A percentile compares a stretch with the other conserved stretches of the same genome.
Conservation (phyloP, 2,113 vertebrate species). For the Archocentrus centrarchus region DNA sequence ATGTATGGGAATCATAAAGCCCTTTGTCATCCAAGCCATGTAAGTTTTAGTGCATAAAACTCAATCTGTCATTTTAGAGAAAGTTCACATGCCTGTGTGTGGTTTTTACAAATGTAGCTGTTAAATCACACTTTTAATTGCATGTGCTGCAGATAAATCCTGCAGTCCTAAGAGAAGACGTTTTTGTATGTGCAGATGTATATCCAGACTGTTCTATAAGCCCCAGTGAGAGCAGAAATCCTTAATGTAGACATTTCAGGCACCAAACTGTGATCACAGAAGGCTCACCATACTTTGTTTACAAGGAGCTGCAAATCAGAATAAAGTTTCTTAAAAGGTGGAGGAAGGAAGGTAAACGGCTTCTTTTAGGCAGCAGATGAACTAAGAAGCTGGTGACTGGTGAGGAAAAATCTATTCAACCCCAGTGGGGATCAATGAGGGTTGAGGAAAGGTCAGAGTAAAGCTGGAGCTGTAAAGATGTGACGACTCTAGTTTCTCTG, state of each 20-base stretch:
- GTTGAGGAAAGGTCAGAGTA: neutral
- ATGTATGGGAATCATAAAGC: constrained; percentile 44
- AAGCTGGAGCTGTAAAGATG: neutral
- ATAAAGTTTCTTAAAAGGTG: neutral
- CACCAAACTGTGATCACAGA: neutral
- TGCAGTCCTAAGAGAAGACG: fast-evolving
- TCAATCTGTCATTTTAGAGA: constrained; percentile 20
- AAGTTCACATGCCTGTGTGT: neutral
- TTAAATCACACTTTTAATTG: neutral
- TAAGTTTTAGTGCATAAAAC: constrained; percentile 54
- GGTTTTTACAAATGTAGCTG: neutral
- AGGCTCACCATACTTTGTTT: neutral
- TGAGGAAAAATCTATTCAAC: too few species aligned
- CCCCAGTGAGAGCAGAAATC: neutral
- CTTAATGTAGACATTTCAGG: neutral
- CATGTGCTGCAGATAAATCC: neutral
- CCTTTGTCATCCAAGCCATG: constrained; percentile 46
- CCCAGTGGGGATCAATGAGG: neutral
- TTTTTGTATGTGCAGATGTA: neutral
- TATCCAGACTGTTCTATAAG: neutral
- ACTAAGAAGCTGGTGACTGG: too few species aligned
- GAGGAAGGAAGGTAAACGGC: neutral
- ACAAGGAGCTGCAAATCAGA: neutral
- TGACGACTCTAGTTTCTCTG: neutral
- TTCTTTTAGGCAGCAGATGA: neutral